phyloP scores from a whole-genome alignment of 2,797 vertebrate genomes.

The Cuniculus paca region DNA sequence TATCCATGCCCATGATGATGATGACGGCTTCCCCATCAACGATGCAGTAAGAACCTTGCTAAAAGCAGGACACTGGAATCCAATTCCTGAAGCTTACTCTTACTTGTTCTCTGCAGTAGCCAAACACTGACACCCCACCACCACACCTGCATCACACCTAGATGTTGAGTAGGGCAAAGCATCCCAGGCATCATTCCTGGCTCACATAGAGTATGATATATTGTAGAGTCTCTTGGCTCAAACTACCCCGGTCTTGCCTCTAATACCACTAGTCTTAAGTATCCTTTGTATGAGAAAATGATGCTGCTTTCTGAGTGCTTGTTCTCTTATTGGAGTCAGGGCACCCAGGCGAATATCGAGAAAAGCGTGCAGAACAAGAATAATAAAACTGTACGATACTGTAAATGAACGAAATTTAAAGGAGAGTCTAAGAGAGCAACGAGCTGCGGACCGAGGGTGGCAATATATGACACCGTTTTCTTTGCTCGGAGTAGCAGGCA shows the following conservation, averaged over 20 bases:
- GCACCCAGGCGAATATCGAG: neutral
- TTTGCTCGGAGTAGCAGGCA: neutral
- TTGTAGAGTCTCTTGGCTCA: neutral
- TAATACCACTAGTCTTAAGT: neutral
- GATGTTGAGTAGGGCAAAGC: neutral
- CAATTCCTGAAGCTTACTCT: neutral
- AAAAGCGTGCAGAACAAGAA: slow-evolving; percentile 32
- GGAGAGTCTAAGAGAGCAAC: neutral
- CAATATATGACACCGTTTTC: neutral
- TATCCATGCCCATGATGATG: neutral
- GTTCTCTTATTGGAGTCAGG: neutral
- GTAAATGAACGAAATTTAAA: slow-evolving; percentile 60
- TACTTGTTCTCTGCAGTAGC: neutral
- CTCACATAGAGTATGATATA: neutral
- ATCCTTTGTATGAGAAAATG: slow-evolving; percentile 71
- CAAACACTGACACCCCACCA: neutral
- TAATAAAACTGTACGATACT: slow-evolving; percentile 66
- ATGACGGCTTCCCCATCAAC: neutral
- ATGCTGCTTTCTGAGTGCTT: neutral
- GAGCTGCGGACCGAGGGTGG: neutral
- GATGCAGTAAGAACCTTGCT: neutral
- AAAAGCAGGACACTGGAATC: neutral
- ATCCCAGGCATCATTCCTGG: neutral
- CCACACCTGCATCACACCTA: too few species aligned
- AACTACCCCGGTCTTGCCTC: neutral